Conservation (phyloP, 2,888 invertebrate genomes). For the Phania funesta region DNA sequence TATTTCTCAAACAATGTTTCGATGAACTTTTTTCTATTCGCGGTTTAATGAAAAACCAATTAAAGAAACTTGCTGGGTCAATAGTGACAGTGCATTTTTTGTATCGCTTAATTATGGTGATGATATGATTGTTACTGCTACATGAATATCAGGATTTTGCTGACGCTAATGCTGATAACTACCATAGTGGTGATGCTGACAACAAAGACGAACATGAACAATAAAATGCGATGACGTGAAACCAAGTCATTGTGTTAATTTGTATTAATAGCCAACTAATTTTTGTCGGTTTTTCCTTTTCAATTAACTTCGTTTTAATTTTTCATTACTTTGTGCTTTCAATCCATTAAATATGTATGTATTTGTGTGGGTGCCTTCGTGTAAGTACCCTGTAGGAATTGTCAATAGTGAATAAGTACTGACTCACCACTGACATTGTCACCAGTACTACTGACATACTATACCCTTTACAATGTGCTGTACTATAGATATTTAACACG, state of each 20-base stretch:
- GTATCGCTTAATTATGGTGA: conserved; percentile 11
- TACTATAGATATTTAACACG: too few relatives aligned
- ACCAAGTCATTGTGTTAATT: conserved; percentile 71
- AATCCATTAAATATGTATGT: background rate
- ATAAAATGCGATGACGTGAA: conserved; percentile 59
- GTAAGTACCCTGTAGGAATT: too few relatives aligned
- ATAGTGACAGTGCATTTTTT: too few relatives aligned
- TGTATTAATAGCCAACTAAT: conserved; percentile 74
- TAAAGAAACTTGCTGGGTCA: too few relatives aligned
- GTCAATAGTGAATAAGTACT: too few relatives aligned
- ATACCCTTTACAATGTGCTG: too few relatives aligned
- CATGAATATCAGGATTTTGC: conserved; percentile 3
- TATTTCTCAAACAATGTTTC: too few relatives aligned
- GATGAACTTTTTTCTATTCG: too few relatives aligned
- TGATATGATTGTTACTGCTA: background rate
- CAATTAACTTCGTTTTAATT: background rate
- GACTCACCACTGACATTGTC: too few relatives aligned
- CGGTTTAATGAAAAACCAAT: too few relatives aligned
- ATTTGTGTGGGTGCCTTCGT: background rate
- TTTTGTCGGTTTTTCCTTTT: conserved; percentile 64
- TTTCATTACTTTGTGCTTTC: conserved; percentile 6
- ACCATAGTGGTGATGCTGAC: background rate
- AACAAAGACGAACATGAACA: too few relatives aligned
- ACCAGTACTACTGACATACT: too few relatives aligned
- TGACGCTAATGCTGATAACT: conserved; percentile 23